phyloP scores from a whole-genome alignment of 1,140 invertebrate species.

The Psilanteris sp. region DNA sequence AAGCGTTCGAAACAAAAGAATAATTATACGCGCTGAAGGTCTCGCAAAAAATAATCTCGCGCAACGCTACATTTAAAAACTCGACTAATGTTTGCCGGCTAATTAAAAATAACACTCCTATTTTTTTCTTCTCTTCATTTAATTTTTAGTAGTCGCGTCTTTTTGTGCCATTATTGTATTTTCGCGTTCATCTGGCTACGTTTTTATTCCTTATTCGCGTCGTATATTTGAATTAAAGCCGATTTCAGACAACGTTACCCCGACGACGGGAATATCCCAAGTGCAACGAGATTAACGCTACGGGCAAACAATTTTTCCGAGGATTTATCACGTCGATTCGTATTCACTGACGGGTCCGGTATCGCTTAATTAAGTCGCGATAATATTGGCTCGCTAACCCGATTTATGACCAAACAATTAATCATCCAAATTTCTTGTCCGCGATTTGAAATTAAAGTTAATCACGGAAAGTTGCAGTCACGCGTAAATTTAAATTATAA shows the following conservation, averaged over 20 bases:
- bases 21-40: slow-evolving; percentile 1
- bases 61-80: background rate
- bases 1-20: slow-evolving; percentile 1
- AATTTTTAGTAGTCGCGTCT: background rate
- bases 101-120: slow-evolving; percentile 33
- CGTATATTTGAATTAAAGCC: slow-evolving; percentile 42
- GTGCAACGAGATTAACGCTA: slow-evolving; percentile 19
- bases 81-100: slow-evolving; percentile 30
- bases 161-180: slow-evolving; percentile 31
- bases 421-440: too few relatives aligned
- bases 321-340: slow-evolving; percentile 37
- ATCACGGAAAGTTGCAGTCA: too few relatives aligned
- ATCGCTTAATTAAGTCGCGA: slow-evolving; percentile 40
- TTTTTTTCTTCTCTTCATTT: slow-evolving; percentile 17
- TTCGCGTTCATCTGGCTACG: background rate
- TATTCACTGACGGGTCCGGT: background rate
- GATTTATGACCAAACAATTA: slow-evolving; percentile 15
- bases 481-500: too few relatives aligned
- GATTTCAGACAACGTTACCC: slow-evolving; percentile 10
- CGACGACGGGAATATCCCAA: slow-evolving; percentile 19
- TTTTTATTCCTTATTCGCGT: slow-evolving; percentile 26
- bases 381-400: slow-evolving; percentile 17
- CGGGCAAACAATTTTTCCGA: slow-evolving; percentile 29
- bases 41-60: background rate
- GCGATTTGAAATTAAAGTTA: too few relatives aligned